Percentiles rank a stretch among this genome's conserved stretches.
Conservation (phyloP, 1,140 invertebrate species). For the Galendromus occidentalis region DNA sequence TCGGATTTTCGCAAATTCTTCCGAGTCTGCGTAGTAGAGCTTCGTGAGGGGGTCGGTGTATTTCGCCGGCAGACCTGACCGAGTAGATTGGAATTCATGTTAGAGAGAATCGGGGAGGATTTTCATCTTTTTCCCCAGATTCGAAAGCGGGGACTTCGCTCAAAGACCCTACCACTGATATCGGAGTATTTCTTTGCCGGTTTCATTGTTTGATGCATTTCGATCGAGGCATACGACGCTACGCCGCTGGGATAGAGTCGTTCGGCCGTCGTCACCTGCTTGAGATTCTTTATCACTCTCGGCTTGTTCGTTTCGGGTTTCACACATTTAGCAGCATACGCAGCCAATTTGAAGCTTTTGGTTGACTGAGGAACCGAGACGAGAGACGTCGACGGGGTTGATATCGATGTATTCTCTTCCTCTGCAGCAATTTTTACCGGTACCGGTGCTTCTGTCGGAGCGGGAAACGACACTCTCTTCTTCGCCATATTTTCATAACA, state of each 20-base stretch:
- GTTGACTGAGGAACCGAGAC: neutral
- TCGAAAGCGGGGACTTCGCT: too few relatives aligned
- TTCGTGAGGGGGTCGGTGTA: slow-evolving; percentile 83
- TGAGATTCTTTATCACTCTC: slow-evolving; percentile 1
- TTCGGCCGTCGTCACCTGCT: slow-evolving; percentile 3
- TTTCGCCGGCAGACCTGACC: slow-evolving; percentile 41
- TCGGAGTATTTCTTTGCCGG: slow-evolving; percentile 84
- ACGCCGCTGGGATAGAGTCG: neutral
- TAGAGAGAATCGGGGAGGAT: slow-evolving; percentile 9
- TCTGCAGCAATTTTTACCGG: too few relatives aligned
- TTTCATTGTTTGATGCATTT: slow-evolving; percentile 26
- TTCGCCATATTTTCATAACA: too few relatives aligned
- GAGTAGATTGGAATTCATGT: too few relatives aligned
- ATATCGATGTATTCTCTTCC: too few relatives aligned
- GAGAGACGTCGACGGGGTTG: too few relatives aligned
- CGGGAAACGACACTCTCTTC: too few relatives aligned
- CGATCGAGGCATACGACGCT: neutral
- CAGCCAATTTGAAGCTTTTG: neutral
- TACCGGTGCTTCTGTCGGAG: too few relatives aligned
- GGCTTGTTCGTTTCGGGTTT: slow-evolving; percentile 5
- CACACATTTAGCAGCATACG: neutral
- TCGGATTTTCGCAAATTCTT: slow-evolving; percentile 62
- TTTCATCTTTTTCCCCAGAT: too few relatives aligned
- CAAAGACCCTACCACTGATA: slow-evolving; percentile 50
- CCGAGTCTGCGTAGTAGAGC: slow-evolving; percentile 53